Conservation (phyloP, 1,140 invertebrate species). For the Caenorhabditis brenneri region DNA sequence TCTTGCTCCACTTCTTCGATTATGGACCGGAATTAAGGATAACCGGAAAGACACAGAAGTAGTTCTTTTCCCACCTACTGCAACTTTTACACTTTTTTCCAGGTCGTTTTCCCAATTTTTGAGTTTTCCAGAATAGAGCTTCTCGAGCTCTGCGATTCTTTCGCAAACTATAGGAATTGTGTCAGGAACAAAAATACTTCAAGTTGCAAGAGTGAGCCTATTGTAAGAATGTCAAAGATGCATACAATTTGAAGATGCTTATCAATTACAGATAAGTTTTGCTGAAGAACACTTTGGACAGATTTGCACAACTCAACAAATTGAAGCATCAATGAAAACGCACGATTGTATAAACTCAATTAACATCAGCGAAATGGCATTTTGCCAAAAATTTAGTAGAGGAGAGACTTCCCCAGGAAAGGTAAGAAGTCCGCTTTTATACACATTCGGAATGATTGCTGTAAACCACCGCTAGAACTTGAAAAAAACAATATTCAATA, state of each 20-base stretch:
- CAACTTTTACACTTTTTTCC: neutral
- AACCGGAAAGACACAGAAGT: conserved; percentile 26
- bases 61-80: neutral
- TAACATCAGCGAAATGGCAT: neutral
- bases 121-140: conserved; percentile 29
- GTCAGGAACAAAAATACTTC: neutral
- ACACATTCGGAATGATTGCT: too few relatives aligned
- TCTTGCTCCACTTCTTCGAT: conserved; percentile 2
- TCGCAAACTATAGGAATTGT: conserved; percentile 5
- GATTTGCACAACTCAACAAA: conserved; percentile 4
- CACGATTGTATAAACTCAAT: conserved; percentile 18
- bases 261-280: conserved; percentile 7
- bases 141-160: neutral
- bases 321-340: conserved; percentile 13
- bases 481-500: too few relatives aligned
- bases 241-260: neutral
- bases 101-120: conserved; percentile 15
- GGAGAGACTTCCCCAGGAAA: conserved; percentile 1
- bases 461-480: too few relatives aligned
- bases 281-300: conserved; percentile 26
- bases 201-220: neutral
- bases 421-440: neutral
- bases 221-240: neutral
- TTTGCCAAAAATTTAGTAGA: neutral
- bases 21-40: conserved; percentile 26